phyloP scores from a whole-genome alignment of 64 coral and sea anemone genomes.

The Porites lutea region DNA sequence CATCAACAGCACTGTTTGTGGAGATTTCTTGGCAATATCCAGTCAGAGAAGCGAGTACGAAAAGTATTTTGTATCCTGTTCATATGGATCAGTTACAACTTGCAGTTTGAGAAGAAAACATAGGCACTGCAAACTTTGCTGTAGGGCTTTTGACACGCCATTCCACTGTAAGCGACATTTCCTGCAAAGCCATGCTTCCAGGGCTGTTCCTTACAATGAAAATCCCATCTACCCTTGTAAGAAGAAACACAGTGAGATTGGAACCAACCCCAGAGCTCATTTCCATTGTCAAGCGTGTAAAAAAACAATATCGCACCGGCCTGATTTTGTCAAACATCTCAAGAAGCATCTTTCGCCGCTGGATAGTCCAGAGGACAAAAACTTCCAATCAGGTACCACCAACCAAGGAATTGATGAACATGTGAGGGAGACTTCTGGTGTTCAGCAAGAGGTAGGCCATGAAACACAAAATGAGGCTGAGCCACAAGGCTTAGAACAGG shows the following conservation, averaged over 20 bases:
- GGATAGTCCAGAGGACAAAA: background rate
- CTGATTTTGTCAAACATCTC: conserved; percentile 18
- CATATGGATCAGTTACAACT: background rate
- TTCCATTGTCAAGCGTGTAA: conserved; percentile 50
- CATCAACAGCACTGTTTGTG: too few relatives aligned
- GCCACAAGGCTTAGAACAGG: background rate
- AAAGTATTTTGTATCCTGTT: background rate
- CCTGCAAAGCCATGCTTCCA: background rate
- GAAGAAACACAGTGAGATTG: background rate
- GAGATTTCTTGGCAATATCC: too few relatives aligned
- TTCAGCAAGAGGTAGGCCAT: background rate
- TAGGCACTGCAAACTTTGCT: conserved; percentile 43
- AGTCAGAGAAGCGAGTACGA: background rate
- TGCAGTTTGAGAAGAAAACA: background rate
- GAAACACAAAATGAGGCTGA: background rate
- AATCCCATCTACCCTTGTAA: conserved; percentile 15
- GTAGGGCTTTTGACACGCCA: conserved; percentile 12
- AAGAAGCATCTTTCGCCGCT: background rate
- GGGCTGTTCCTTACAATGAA: background rate
- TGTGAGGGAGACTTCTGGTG: background rate
- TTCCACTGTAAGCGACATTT: conserved; percentile 52
- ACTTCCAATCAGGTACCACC: background rate
- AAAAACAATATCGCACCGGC: background rate
- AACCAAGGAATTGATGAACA: background rate
- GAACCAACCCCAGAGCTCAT: background rate